Evolutionary conservation across 2,888 invertebrate species (phyloP).

Genomic region (Idaea aversata): DNA sequence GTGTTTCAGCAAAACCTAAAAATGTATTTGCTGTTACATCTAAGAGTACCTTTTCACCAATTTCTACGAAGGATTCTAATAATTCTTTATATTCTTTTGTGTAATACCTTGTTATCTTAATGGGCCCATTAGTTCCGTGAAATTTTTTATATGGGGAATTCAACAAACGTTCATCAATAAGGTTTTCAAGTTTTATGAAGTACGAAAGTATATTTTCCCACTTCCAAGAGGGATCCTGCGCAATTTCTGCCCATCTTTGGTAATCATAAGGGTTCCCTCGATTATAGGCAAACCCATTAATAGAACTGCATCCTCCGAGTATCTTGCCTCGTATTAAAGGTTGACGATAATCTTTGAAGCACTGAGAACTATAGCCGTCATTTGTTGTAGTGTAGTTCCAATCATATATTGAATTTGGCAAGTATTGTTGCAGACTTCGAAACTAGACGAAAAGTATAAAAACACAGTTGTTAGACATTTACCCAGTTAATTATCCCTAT

Average conservation of each 20-base stretch:
- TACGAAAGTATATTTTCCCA: constrained; percentile 66
- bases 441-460: no score
- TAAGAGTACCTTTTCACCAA: constrained; percentile 50
- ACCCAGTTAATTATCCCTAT: no score
- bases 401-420: constrained; percentile 30
- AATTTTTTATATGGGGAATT: constrained; percentile 26
- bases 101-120: constrained; percentile 42
- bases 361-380: constrained; percentile 39
- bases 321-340: constrained; percentile 47
- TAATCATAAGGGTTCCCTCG: constrained; percentile 53
- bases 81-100: constrained; percentile 19
- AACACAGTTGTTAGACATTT: no score
- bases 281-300: constrained; percentile 47
- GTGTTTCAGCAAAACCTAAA: constrained; percentile 61
- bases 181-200: constrained; percentile 66
- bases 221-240: constrained; percentile 58
- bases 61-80: constrained; percentile 54
- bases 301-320: constrained; percentile 51
- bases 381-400: constrained; percentile 42
- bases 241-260: constrained; percentile 42
- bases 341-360: constrained; percentile 33
- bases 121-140: constrained; percentile 51
- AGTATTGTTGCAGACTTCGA: no score
- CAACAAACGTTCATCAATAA: constrained; percentile 25
- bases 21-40: constrained; percentile 52